A percentile compares a stretch with the other conserved stretches of the same genome.
These are phyloP conservation scores for Drosophila macrothrix DNA, from an alignment of 2,888 invertebrate genomes.

Conservation along the genomic window DNA sequence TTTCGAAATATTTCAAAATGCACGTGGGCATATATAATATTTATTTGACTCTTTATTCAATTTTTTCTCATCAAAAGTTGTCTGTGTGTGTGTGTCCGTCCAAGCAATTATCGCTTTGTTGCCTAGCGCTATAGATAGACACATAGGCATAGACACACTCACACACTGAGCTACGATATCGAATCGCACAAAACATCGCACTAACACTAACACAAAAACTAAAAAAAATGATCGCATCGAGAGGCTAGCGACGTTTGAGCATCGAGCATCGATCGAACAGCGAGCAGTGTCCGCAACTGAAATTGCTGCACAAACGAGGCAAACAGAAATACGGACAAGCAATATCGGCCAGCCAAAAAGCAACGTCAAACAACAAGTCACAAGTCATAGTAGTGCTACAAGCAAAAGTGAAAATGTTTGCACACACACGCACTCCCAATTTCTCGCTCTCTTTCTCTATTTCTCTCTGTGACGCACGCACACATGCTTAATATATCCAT, in stretches of 20 bases:
- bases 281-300: conserved; percentile 32
- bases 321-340: conserved; percentile 21
- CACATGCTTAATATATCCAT: conserved; percentile 1
- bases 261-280: conserved; percentile 20
- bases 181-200: conserved; percentile 61
- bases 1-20: conserved; percentile 8
- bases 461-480: neutral
- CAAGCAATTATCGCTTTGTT: conserved; percentile 45
- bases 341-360: conserved; percentile 6
- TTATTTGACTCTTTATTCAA: neutral
- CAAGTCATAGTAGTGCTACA: conserved; percentile 16
- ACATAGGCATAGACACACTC: conserved; percentile 27
- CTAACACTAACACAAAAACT: conserved; percentile 41
- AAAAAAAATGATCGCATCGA: conserved; percentile 46
- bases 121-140: conserved; percentile 69
- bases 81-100: conserved; percentile 5
- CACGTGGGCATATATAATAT: conserved; percentile 20
- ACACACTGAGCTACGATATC: conserved; percentile 46
- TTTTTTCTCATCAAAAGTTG: conserved; percentile 18
- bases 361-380: conserved; percentile 12
- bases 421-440: conserved; percentile 16
- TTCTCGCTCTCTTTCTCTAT: neutral
- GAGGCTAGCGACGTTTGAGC: conserved; percentile 20
- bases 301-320: conserved; percentile 27
- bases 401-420: conserved; percentile 44